These are phyloP conservation scores for Gonioctena quinquepunctata DNA, from an alignment of 1,140 invertebrate species.

Conservation along the genomic window DNA sequence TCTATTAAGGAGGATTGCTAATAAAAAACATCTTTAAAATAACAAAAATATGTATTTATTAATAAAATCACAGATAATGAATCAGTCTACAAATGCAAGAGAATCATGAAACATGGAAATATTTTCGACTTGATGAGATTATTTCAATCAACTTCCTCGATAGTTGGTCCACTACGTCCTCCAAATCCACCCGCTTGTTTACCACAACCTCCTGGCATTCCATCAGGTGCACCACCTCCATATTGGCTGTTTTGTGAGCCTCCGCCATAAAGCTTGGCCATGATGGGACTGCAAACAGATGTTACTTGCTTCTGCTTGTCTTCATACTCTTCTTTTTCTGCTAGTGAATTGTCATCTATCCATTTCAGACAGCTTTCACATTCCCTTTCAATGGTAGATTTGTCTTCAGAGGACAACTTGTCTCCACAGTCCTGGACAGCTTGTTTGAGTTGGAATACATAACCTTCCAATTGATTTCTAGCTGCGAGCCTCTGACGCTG, in stretches of 20 bases:
- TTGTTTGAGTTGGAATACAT: constrained; percentile 72
- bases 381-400: constrained; percentile 53
- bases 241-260: constrained; percentile 61
- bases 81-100: no score
- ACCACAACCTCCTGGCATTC: constrained; percentile 45
- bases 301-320: constrained; percentile 53
- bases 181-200: constrained; percentile 50
- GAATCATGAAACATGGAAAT: no score
- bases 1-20: no score
- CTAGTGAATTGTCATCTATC: constrained; percentile 62
- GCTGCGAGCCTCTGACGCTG: constrained; percentile 68
- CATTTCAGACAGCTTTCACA: constrained; percentile 58
- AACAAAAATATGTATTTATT: no score
- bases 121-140: no score
- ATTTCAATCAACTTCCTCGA: no score
- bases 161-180: constrained; percentile 59
- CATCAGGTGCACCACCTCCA: constrained; percentile 47
- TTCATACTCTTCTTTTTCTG: constrained; percentile 49
- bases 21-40: no score
- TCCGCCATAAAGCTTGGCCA: constrained; percentile 56
- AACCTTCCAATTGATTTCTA: constrained; percentile 69
- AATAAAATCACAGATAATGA: no score
- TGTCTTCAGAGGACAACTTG: constrained; percentile 55
- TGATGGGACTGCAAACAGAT: constrained; percentile 56
- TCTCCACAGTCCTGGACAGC: constrained; percentile 59